Conservation (phyloP, 2,797 vertebrate genomes). For the Geotrypetes seraphini region DNA sequence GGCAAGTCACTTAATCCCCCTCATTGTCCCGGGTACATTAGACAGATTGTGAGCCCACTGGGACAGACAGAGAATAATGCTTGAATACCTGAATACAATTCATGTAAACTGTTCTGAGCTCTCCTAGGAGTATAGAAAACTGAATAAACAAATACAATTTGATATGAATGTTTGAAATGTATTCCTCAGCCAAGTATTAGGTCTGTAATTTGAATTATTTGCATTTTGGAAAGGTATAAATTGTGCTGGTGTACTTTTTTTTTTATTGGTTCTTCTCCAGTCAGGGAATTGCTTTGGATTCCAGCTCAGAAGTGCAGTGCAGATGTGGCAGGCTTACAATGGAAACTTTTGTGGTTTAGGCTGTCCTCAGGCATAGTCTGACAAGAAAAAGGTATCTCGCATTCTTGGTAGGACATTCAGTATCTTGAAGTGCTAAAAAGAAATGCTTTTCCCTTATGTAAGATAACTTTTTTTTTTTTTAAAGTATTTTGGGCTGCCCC, state of each 20-base stretch:
- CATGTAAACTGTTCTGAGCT: too few relatives aligned
- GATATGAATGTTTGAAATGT: conserved; percentile 50
- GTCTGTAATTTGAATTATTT: conserved; percentile 55
- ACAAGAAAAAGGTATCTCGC: conserved; percentile 52
- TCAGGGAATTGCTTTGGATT: conserved; percentile 47
- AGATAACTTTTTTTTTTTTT: conserved; percentile 25
- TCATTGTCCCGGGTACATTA: too few relatives aligned
- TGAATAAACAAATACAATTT: too few relatives aligned
- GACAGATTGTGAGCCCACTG: too few relatives aligned
- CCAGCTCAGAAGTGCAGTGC: conserved; percentile 62
- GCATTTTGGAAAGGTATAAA: conserved; percentile 58
- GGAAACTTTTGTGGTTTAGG: conserved; percentile 77
- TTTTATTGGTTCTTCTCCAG: conserved; percentile 38
- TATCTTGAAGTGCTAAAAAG: conserved; percentile 11
- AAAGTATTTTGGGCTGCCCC: conserved; percentile 9
- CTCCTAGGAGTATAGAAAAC: too few relatives aligned
- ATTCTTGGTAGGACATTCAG: conserved; percentile 35
- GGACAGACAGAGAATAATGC: too few relatives aligned
- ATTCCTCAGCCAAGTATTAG: conserved; percentile 48
- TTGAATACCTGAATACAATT: too few relatives aligned
- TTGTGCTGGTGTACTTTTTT: conserved; percentile 45
- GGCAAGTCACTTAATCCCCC: too few relatives aligned
- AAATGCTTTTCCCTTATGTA: conserved; percentile 14
- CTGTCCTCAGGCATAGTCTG: conserved; percentile 47
- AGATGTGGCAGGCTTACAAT: conserved; percentile 65